Conservation (phyloP, 2,797 vertebrate species). For the Menidia menidia region DNA sequence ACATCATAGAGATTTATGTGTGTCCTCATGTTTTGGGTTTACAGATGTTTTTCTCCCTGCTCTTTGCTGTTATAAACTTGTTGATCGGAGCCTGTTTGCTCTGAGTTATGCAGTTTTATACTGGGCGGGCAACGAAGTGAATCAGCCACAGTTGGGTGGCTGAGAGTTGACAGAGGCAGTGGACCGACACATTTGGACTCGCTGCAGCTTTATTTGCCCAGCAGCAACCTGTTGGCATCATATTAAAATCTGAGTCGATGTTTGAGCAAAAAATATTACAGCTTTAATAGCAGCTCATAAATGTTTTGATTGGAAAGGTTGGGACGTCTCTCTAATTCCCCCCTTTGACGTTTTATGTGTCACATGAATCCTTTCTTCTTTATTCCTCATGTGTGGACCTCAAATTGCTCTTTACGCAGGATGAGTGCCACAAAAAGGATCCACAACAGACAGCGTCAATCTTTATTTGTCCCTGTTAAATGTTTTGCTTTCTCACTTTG, state of each 20-base stretch:
- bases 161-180: not conserved
- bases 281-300: not conserved
- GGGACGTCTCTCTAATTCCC: not conserved
- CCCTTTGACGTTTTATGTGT: not conserved
- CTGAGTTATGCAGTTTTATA: not conserved
- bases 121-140: not conserved
- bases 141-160: not conserved
- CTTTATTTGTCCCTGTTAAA: no score
- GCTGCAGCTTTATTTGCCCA: not conserved
- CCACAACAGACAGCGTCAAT: not conserved
- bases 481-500: no score
- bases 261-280: not conserved
- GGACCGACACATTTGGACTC: not conserved
- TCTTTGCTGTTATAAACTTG: not conserved
- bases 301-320: not conserved
- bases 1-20: not conserved
- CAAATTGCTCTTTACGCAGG: not conserved
- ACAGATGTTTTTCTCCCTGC: not conserved
- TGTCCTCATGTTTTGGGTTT: not conserved
- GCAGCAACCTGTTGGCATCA: not conserved
- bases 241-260: not conserved
- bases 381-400: not conserved
- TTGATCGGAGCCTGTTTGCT: not conserved
- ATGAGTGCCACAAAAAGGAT: not conserved
- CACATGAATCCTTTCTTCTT: slow-evolving; percentile 2